Percentiles rank a stretch among this genome's conserved stretches.
phyloP scores from a whole-genome alignment of 2,113 vertebrate species.

The Syrmaticus mikado region DNA sequence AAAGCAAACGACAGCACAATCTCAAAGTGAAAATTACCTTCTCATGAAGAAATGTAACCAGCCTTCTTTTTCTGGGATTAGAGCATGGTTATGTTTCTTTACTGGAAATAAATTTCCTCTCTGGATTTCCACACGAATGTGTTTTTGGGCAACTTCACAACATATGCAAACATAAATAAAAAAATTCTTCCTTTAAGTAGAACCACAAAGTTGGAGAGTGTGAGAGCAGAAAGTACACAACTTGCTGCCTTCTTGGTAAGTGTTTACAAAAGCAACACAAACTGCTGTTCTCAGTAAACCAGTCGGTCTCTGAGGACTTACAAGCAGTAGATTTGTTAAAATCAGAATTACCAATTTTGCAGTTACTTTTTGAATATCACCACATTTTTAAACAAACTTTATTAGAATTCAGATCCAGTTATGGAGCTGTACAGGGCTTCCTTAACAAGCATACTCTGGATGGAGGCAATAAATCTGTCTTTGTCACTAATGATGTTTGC shows the following conservation, averaged over 20 bases:
- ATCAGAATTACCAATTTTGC: conserved; percentile 28
- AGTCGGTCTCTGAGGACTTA: conserved; percentile 27
- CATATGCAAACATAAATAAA: neutral
- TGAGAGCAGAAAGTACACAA: neutral
- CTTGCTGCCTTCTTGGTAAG: neutral
- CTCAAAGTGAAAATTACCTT: conserved; percentile 2
- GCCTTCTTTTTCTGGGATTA: neutral
- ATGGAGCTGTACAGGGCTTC: conserved; percentile 19
- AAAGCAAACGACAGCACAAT: neutral
- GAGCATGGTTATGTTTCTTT: neutral
- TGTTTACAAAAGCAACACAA: neutral
- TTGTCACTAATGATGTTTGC: conserved; percentile 66
- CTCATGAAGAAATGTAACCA: neutral
- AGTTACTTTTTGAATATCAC: conserved; percentile 18
- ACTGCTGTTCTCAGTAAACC: neutral
- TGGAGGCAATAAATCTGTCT: conserved; percentile 66
- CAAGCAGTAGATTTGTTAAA: conserved; percentile 6
- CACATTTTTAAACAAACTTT: conserved; percentile 49
- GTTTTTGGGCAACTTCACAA: neutral
- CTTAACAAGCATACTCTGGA: conserved; percentile 48
- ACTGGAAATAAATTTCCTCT: neutral
- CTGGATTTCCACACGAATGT: neutral
- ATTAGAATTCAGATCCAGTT: conserved; percentile 62
- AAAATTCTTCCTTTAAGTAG: neutral
- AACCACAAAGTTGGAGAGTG: neutral